These are phyloP conservation scores for Galleria mellonella DNA, from an alignment of 1,140 invertebrate genomes.

Conservation along the genomic window DNA sequence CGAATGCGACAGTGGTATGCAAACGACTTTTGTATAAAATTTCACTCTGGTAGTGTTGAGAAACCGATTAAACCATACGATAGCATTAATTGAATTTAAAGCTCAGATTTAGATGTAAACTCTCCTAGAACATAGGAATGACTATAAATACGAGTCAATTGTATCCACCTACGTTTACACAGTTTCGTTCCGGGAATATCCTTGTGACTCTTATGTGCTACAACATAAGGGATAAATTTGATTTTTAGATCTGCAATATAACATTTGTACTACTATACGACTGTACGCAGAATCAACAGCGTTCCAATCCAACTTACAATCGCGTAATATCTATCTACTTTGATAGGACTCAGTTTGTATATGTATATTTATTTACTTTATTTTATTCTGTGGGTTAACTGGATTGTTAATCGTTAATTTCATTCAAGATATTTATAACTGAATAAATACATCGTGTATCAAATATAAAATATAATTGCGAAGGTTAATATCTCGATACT, in stretches of 20 bases:
- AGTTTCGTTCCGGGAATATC: too few species aligned
- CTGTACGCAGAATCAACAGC: slow-evolving; percentile 35
- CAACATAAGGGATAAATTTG: neutral
- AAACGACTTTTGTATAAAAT: too few species aligned
- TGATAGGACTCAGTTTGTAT: slow-evolving; percentile 1
- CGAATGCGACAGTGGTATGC: too few species aligned
- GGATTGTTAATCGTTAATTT: neutral
- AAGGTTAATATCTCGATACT: neutral
- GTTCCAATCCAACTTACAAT: slow-evolving; percentile 53
- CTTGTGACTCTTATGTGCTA: neutral
- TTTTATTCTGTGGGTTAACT: too few species aligned
- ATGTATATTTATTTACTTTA: slow-evolving; percentile 23
- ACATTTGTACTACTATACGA: slow-evolving; percentile 1
- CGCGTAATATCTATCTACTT: slow-evolving; percentile 10
- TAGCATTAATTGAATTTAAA: too few species aligned
- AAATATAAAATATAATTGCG: too few species aligned
- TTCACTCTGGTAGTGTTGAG: too few species aligned
- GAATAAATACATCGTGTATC: too few species aligned
- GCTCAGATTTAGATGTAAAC: too few species aligned
- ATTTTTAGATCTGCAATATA: neutral
- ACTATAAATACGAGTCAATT: slow-evolving; percentile 29
- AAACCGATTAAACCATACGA: too few species aligned
- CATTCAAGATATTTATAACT: neutral
- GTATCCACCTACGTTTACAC: slow-evolving; percentile 1
- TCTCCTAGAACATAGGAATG: too few species aligned